These are phyloP conservation scores for Drosophila nannoptera DNA, from an alignment of 1,140 invertebrate genomes.

Conservation along the genomic window DNA sequence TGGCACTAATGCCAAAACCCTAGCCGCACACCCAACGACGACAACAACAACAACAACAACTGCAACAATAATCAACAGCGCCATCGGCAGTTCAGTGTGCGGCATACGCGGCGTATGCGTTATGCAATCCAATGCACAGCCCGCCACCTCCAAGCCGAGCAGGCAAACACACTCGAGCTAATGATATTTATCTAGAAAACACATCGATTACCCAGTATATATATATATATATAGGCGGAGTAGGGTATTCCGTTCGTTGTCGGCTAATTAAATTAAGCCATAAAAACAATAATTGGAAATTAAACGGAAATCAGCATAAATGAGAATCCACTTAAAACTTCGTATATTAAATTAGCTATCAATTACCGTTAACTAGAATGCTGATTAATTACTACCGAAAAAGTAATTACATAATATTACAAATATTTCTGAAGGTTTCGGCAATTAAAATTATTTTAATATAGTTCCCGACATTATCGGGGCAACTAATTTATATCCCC, in stretches of 20 bases:
- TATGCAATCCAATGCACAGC: slow-evolving; percentile 52
- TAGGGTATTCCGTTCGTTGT: slow-evolving; percentile 4
- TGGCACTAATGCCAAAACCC: slow-evolving; percentile 73
- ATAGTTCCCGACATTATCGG: too few relatives aligned
- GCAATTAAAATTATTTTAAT: too few relatives aligned
- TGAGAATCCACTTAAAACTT: background rate
- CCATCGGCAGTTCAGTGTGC: slow-evolving; percentile 23
- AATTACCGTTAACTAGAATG: too few relatives aligned
- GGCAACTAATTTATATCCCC: too few relatives aligned
- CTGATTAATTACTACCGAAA: too few relatives aligned
- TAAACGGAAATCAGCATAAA: background rate
- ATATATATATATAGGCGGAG: background rate
- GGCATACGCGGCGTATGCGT: slow-evolving; percentile 42
- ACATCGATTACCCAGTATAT: slow-evolving; percentile 12
- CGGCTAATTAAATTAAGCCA: background rate
- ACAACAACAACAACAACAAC: slow-evolving; percentile 22
- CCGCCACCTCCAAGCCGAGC: slow-evolving; percentile 17
- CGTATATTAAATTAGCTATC: background rate
- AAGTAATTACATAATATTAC: too few relatives aligned
- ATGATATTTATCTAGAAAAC: slow-evolving; percentile 52
- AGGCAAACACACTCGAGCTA: slow-evolving; percentile 44
- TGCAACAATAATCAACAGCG: slow-evolving; percentile 10
- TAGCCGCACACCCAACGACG: slow-evolving; percentile 52
- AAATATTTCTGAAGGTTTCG: too few relatives aligned
- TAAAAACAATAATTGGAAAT: background rate